A percentile compares a stretch with the other conserved stretches of the same genome.
Conservation (phyloP, 1,140 invertebrate genomes). For the Hydropsyche tenuis region DNA sequence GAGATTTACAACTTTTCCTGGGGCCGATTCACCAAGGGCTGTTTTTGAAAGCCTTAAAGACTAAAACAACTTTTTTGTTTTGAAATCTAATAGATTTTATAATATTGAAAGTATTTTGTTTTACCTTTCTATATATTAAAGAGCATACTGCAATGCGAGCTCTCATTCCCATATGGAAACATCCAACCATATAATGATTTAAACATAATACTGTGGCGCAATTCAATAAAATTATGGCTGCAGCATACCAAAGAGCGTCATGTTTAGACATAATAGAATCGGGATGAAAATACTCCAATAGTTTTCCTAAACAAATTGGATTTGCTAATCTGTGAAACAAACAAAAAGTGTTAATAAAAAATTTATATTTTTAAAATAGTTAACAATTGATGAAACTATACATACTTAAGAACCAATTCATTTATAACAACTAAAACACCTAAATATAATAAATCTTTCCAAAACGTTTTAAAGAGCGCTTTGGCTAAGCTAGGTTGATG, state of each 20-base stretch:
- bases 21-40: conserved; percentile 77
- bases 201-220: conserved; percentile 62
- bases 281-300: conserved; percentile 63
- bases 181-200: conserved; percentile 68
- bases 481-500: conserved; percentile 54
- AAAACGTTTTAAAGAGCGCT: conserved; percentile 57
- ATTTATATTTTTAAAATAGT: background rate
- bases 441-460: conserved; percentile 55
- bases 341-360: too few relatives aligned
- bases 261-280: conserved; percentile 53
- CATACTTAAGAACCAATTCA: conserved; percentile 58
- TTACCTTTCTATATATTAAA: conserved; percentile 72
- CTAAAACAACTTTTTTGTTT: conserved; percentile 51
- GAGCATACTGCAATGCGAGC: conserved; percentile 69
- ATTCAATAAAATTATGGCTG: conserved; percentile 65
- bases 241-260: conserved; percentile 65
- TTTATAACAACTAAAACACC: conserved; percentile 56
- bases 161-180: conserved; percentile 68
- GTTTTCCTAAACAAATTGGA: conserved; percentile 64
- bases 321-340: conserved; percentile 53
- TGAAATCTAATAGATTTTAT: background rate
- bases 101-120: too few relatives aligned
- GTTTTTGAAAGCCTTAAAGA: conserved; percentile 68
- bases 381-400: conserved; percentile 28
- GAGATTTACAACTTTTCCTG: conserved; percentile 85